phyloP scores from a whole-genome alignment of 2,113 vertebrate species.

The Bubo scandiacus region DNA sequence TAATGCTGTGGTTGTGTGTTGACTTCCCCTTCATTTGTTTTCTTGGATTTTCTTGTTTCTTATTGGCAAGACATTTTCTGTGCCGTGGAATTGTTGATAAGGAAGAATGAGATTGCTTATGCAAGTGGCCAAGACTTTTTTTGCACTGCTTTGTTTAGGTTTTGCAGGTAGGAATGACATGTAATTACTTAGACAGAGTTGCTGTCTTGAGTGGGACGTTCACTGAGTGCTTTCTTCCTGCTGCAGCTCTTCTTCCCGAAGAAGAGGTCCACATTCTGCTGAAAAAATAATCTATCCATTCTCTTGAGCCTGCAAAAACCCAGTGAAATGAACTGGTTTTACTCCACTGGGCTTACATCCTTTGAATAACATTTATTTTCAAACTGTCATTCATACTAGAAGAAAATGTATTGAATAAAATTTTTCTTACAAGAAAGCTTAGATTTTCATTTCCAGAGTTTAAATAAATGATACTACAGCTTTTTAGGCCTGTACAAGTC shows the following conservation, averaged over 20 bases:
- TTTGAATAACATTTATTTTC: background rate
- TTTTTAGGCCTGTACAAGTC: background rate
- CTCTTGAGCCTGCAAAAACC: background rate
- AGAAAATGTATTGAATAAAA: background rate
- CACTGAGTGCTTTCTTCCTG: background rate
- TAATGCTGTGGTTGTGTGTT: background rate
- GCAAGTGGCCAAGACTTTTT: background rate
- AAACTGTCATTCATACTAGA: background rate
- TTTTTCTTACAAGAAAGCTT: background rate
- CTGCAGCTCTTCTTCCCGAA: background rate
- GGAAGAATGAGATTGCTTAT: background rate
- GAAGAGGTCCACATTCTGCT: background rate
- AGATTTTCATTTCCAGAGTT: background rate
- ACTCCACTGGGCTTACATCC: background rate
- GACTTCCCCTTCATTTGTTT: background rate
- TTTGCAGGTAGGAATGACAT: background rate
- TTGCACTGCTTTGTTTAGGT: background rate
- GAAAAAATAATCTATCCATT: background rate
- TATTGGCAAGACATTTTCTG: background rate
- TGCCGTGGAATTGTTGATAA: background rate
- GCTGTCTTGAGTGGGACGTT: background rate
- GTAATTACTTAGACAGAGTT: background rate
- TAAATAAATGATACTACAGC: background rate
- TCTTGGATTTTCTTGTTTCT: background rate
- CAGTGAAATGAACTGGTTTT: background rate